These are phyloP conservation scores for Chrysogorgia sp. DNA, from an alignment of 92 coral and sea anemone genomes.

Conservation along the genomic window DNA sequence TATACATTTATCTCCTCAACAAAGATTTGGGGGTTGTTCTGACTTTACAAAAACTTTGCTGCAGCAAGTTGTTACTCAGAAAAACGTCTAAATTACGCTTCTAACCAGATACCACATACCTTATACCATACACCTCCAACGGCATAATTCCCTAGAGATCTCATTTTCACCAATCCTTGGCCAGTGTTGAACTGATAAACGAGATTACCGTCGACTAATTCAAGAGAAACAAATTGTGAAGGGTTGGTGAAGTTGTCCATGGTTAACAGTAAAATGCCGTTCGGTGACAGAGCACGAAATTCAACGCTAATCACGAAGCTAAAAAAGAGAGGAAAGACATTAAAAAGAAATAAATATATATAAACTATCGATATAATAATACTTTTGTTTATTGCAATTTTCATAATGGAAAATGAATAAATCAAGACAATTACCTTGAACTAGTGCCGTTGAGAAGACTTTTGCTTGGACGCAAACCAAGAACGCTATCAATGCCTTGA, in stretches of 20 bases:
- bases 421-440: neutral
- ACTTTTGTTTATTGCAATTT: neutral
- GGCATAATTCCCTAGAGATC: constrained; percentile 65
- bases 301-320: constrained; percentile 67
- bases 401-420: too few relatives aligned
- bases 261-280: constrained; percentile 81
- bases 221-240: constrained; percentile 28
- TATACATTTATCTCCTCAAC: too few relatives aligned
- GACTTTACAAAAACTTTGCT: too few relatives aligned
- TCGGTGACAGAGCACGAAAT: constrained; percentile 90
- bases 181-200: constrained; percentile 62
- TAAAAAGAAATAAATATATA: too few relatives aligned
- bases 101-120: constrained; percentile 51
- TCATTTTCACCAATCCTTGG: constrained; percentile 65
- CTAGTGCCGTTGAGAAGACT: constrained; percentile 21
- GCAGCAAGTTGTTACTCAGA: neutral
- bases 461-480: neutral
- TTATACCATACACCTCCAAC: constrained; percentile 73
- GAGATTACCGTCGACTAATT: constrained; percentile 29
- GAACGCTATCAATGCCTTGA: constrained; percentile 25
- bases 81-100: neutral
- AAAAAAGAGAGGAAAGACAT: neutral
- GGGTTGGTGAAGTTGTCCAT: constrained; percentile 69
- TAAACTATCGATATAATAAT: neutral
- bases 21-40: too few relatives aligned